phyloP scores from a whole-genome alignment of 2,888 invertebrate species.

The Sarcophaga subvicina region DNA sequence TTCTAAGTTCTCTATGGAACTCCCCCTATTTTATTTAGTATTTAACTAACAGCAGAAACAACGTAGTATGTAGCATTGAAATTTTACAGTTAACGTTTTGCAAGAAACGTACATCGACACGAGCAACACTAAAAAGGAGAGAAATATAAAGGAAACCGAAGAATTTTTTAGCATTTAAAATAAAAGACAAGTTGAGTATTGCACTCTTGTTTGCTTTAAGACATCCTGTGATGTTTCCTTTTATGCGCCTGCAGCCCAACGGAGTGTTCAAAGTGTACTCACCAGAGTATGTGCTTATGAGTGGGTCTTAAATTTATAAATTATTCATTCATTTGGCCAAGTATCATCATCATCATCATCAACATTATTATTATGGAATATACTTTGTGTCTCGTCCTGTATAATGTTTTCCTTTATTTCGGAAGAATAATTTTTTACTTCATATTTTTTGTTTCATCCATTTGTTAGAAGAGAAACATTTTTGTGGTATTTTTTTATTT shows the following conservation, averaged over 20 bases:
- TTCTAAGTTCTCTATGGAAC: background rate
- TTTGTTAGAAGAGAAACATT: no score
- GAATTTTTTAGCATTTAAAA: background rate
- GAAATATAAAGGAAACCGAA: background rate
- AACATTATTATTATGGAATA: background rate
- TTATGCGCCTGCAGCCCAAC: background rate
- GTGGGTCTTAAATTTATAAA: conserved; percentile 54
- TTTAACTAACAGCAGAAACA: background rate
- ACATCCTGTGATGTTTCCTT: conserved; percentile 32
- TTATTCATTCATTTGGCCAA: conserved; percentile 67
- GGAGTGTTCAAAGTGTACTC: background rate
- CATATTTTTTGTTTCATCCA: conserved; percentile 5
- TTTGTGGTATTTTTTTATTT: background rate
- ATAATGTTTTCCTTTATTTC: conserved; percentile 27
- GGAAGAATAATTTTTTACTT: background rate
- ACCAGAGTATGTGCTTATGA: background rate
- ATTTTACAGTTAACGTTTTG: conserved; percentile 51
- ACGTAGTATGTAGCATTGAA: conserved; percentile 30
- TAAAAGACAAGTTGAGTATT: conserved; percentile 41
- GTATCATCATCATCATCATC: conserved; percentile 57
- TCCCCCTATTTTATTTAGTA: background rate
- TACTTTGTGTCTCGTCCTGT: conserved; percentile 47
- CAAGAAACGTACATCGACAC: conserved; percentile 7
- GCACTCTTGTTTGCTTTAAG: conserved; percentile 42
- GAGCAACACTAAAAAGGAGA: background rate